phyloP scores from a whole-genome alignment of 2,888 invertebrate genomes.

The Disparrhopalites patrizii region DNA sequence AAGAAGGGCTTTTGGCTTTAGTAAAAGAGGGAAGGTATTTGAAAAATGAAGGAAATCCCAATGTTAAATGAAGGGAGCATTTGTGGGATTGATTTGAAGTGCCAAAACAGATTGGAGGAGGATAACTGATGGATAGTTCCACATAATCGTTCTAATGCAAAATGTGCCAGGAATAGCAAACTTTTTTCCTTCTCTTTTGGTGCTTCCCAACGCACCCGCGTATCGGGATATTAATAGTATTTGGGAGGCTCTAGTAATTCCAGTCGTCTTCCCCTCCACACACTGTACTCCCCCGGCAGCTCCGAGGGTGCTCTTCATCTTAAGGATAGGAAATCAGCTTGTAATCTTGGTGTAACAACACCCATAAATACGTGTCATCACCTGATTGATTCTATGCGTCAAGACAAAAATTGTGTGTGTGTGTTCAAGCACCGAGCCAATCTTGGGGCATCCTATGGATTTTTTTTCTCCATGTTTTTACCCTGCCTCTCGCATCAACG shows the following conservation, averaged over 20 bases:
- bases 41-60: constrained; percentile 12
- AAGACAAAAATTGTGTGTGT: constrained; percentile 1
- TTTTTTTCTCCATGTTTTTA: not conserved
- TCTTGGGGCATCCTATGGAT: not conserved
- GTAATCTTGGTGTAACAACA: constrained; percentile 19
- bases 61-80: constrained; percentile 17
- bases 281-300: not conserved
- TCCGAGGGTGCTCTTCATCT: not conserved
- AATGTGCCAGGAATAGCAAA: no score
- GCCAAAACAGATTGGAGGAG: not conserved
- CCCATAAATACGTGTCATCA: constrained; percentile 20
- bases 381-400: constrained; percentile 22
- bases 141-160: constrained; percentile 5
- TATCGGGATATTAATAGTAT: no score
- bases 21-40: no score
- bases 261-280: no score
- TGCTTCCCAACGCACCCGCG: no score
- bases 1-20: no score
- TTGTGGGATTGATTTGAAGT: constrained; percentile 17
- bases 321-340: constrained; percentile 10
- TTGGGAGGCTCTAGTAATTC: no score
- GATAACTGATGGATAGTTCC: constrained; percentile 4
- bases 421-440: not conserved
- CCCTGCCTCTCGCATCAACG: not conserved
- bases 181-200: no score